Evolutionary conservation across 2,113 vertebrate species (phyloP).

Genomic region (Eidolon helvum): DNA sequence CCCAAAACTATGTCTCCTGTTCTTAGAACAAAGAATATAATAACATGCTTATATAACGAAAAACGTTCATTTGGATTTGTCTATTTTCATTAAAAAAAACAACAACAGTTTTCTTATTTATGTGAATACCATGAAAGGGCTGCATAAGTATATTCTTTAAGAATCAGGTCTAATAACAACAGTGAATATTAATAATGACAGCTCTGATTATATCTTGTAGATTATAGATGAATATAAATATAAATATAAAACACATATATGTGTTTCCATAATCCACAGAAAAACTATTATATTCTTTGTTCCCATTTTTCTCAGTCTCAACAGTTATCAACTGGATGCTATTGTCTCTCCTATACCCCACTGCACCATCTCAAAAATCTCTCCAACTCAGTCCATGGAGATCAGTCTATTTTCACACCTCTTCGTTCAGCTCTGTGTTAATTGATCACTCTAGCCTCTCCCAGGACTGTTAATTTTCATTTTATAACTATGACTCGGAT

Average conservation of each 20-base stretch:
- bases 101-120: neutral
- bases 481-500: neutral
- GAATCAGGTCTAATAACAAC: neutral
- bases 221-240: neutral
- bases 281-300: neutral
- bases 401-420: neutral
- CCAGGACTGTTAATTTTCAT: neutral
- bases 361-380: neutral
- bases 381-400: neutral
- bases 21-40: neutral
- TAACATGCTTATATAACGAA: neutral
- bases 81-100: neutral
- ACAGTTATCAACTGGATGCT: neutral
- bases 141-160: neutral
- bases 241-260: neutral
- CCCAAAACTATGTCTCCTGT: neutral
- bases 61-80: neutral
- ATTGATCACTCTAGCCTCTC: neutral
- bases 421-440: fast-evolving
- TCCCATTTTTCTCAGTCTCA: neutral
- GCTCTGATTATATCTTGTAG: neutral
- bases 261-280: neutral
- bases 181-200: neutral
- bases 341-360: neutral
- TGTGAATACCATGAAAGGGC: neutral